A percentile compares a stretch with the other conserved stretches of the same genome.
phyloP scores from a whole-genome alignment of 2,797 vertebrate species.

The Lophura swinhoii region DNA sequence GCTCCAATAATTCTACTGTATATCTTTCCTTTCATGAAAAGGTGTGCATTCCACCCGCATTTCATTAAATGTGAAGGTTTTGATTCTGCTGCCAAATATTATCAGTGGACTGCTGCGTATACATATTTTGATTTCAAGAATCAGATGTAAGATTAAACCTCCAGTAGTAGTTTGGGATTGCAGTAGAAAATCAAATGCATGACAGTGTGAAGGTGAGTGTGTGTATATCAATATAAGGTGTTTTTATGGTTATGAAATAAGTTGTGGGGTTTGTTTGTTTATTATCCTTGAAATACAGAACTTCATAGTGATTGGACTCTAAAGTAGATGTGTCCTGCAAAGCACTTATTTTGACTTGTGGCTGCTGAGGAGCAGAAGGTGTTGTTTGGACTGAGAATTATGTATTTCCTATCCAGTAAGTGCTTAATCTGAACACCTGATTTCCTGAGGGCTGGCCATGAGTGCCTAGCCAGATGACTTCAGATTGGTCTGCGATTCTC shows the following conservation, averaged over 20 bases:
- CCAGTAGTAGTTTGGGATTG: not conserved
- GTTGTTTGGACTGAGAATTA: not conserved
- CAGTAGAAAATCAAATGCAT: not conserved
- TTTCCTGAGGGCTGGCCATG: not conserved
- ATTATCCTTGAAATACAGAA: not conserved
- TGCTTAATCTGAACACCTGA: not conserved
- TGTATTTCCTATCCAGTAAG: not conserved
- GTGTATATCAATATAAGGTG: not conserved
- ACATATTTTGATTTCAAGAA: not conserved
- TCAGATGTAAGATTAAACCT: not conserved
- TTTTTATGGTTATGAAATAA: not conserved
- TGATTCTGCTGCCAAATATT: not conserved
- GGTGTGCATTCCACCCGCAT: not conserved
- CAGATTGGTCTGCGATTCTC: not conserved
- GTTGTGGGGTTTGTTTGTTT: not conserved
- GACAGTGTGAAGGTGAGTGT: not conserved
- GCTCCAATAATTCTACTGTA: not conserved
- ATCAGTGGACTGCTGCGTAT: not conserved
- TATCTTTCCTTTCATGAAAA: not conserved
- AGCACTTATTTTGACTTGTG: not conserved
- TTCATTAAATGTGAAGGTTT: not conserved
- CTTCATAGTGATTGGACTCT: not conserved
- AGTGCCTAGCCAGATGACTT: not conserved
- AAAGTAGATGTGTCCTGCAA: not conserved
- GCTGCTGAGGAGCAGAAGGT: not conserved